A percentile compares a stretch with the other conserved stretches of the same genome.
phyloP scores from a whole-genome alignment of 1,140 invertebrate genomes.

The Lordiphosa stackelbergi region DNA sequence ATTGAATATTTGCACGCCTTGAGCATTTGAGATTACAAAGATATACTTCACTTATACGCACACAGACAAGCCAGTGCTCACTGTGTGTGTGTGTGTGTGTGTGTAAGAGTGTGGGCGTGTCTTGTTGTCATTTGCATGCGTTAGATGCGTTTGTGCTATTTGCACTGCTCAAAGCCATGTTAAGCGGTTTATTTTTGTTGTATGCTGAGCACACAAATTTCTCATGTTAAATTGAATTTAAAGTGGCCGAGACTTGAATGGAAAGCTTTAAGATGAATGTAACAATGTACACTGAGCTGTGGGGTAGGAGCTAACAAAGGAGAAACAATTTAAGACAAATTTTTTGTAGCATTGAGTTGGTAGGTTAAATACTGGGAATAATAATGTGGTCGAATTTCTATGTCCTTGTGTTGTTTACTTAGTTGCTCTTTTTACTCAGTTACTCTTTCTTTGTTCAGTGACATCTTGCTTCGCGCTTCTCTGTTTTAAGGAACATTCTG shows the following conservation, averaged over 20 bases:
- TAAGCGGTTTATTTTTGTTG: conserved; percentile 66
- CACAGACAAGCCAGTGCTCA: conserved; percentile 11
- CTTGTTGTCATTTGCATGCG: conserved; percentile 69
- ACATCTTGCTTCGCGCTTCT: too few relatives aligned
- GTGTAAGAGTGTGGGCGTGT: conserved; percentile 18
- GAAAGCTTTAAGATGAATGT: conserved; percentile 4
- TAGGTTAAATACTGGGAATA: too few relatives aligned
- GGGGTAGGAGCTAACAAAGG: too few relatives aligned
- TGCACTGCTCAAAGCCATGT: conserved; percentile 70
- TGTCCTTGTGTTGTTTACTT: too few relatives aligned
- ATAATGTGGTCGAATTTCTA: too few relatives aligned
- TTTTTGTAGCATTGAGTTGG: too few relatives aligned
- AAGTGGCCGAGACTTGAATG: conserved; percentile 18
- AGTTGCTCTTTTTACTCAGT: too few relatives aligned
- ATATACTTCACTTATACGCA: conserved; percentile 68
- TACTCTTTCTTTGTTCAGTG: too few relatives aligned
- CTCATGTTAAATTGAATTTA: conserved; percentile 41
- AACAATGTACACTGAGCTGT: too few relatives aligned
- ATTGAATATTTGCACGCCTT: conserved; percentile 75
- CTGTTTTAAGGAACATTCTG: too few relatives aligned
- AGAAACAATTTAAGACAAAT: too few relatives aligned
- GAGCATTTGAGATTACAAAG: conserved; percentile 73
- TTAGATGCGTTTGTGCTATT: conserved; percentile 61
- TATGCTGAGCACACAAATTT: conserved; percentile 52
- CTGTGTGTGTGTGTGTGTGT: conserved; percentile 17